Base-by-base conservation (phyloP, 2,797 vertebrate genomes). In the Eremophila alpestris region DNA sequence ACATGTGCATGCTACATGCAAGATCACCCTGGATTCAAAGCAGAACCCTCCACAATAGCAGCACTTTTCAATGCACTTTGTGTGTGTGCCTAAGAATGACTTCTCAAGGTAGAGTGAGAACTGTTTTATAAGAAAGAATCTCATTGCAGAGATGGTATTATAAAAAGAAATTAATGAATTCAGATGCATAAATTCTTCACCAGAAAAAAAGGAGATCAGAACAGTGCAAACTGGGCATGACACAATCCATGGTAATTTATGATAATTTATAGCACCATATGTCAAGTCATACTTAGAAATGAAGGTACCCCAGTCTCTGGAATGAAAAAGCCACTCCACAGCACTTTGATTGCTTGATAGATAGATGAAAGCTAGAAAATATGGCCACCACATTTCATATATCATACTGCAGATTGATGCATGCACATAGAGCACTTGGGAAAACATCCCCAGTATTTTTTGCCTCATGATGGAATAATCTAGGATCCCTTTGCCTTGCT, bases 251-350 rank as follows among this genome's bases (percentile, higher is more conserved):
- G 67, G 60, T 56, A 79, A 91, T 63, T 56, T 56, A 41, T 21
- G 34, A 54, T 74, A 91, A 94, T 87, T 86, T 93, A 34, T 69
- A 91, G 46, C 76, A 59, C 51, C 40, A 21, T 77, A 83, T 49
- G 52, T 90, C 87, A 93, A 81, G 41, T 70, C 83, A 67, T 49
- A 73, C 48, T 74, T 77, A 52, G 55, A 93, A 93, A 81, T 48
- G 43, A 83, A 77, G 56, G 74, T 52, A 87, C 21, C 24, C n/a
- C 5, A 7, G 26, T 38, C 55, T 79, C 49, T 45, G 38, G 49
- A 89, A 91, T 21, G 41, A 84, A 82, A 65, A 86, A 91, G 34
- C 2, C 34, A 73, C 59, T 76, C 27, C 30, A 56, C 1, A 22
- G 34, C n/a, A 82, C 58, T 93, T 86, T 83, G 62, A 70, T 51